Percentiles rank a stretch among this genome's conserved stretches.
Evolutionary conservation across 35 echinoderm and acorn worm species (phyloP).

Genomic region (Apostichopus japonicus): DNA sequence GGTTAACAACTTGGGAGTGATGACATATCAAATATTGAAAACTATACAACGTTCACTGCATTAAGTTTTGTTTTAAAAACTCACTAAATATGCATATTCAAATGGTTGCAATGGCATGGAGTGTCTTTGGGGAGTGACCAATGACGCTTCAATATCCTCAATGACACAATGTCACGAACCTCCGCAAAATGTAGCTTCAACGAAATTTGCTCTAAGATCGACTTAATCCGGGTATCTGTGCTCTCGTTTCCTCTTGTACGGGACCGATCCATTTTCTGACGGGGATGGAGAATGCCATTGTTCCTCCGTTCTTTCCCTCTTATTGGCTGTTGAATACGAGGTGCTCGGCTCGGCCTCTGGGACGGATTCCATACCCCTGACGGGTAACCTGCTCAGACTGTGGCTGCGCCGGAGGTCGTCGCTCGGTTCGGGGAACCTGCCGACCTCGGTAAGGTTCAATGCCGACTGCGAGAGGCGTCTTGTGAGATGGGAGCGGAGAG

Average conservation of each 20-base stretch:
- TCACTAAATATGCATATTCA: too few relatives aligned
- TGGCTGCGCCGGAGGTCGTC: slow-evolving; percentile 74
- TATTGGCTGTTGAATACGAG: not conserved
- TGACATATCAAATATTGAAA: too few relatives aligned
- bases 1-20: too few relatives aligned
- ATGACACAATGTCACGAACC: too few relatives aligned
- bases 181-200: too few relatives aligned
- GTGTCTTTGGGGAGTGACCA: too few relatives aligned
- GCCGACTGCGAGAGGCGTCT: slow-evolving; percentile 86
- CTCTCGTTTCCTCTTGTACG: slow-evolving; percentile 9
- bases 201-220: too few relatives aligned
- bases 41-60: too few relatives aligned
- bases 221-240: slow-evolving; percentile 18
- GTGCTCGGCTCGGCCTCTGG: slow-evolving; percentile 45
- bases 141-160: too few relatives aligned
- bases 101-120: too few relatives aligned
- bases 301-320: slow-evolving; percentile 4
- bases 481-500: slow-evolving; percentile 88
- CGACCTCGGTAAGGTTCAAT: slow-evolving; percentile 84
- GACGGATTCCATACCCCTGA: slow-evolving; percentile 46
- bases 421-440: slow-evolving; percentile 23
- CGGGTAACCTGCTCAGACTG: slow-evolving; percentile 75
- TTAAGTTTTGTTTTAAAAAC: too few relatives aligned
- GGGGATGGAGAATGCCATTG: slow-evolving; percentile 8
- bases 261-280: slow-evolving; percentile 26